Conservation (phyloP, 2,888 invertebrate species). For the Stenoptilia bipunctidactyla region DNA sequence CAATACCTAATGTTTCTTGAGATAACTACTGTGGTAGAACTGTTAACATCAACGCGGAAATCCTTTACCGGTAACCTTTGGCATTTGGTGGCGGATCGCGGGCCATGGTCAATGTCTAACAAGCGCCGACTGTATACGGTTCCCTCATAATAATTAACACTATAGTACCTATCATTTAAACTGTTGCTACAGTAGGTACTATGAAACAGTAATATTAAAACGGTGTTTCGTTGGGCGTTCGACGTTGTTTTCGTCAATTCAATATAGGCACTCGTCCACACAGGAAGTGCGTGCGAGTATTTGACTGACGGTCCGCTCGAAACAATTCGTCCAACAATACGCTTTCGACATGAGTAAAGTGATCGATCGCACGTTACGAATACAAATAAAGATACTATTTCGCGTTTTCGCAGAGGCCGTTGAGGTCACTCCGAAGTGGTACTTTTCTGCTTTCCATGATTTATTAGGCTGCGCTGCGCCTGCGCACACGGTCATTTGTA, state of each 20-base stretch:
- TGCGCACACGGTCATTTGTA: slow-evolving; percentile 39
- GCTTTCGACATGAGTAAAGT: slow-evolving; percentile 11
- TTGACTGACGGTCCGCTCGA: slow-evolving; percentile 34
- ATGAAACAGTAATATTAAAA: slow-evolving; percentile 1
- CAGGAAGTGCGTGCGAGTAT: slow-evolving; percentile 63
- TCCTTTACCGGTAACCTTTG: slow-evolving; percentile 38
- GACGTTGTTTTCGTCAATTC: slow-evolving; percentile 33
- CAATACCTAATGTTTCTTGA: background rate
- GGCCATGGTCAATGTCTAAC: slow-evolving; percentile 21
- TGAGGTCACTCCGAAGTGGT: background rate
- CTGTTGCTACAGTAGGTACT: background rate
- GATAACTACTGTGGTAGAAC: slow-evolving; percentile 6
- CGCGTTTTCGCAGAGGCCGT: background rate
- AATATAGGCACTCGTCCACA: slow-evolving; percentile 23
- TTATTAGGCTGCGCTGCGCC: slow-evolving; percentile 25
- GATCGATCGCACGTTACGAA: background rate
- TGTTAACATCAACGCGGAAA: slow-evolving; percentile 27
- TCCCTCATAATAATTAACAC: background rate
- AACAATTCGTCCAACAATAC: slow-evolving; percentile 27
- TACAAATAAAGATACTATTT: background rate
- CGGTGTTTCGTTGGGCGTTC: background rate
- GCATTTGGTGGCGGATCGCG: slow-evolving; percentile 35
- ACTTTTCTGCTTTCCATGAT: slow-evolving; percentile 19
- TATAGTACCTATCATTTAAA: no score
- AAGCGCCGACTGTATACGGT: no score